Percentiles rank a stretch among this genome's conserved stretches.
phyloP scores from a whole-genome alignment of 2,888 invertebrate species.

The Chrysodeixis includens region DNA sequence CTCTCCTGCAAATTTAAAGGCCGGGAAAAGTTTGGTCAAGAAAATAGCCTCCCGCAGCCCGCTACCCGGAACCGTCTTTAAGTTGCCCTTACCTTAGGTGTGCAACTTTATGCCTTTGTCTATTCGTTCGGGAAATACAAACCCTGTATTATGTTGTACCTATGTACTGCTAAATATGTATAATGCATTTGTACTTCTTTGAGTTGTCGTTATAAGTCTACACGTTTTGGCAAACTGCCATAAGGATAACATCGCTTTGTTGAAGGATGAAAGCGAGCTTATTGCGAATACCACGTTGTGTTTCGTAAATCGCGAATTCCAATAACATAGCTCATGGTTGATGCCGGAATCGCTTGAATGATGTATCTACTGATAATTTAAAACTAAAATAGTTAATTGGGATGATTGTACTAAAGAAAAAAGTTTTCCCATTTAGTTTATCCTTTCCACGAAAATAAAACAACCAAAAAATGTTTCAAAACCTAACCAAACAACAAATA shows the following conservation, averaged over 20 bases:
- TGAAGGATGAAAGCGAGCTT: constrained; percentile 1
- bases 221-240: constrained; percentile 6
- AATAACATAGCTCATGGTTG: background rate
- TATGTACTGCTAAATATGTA: background rate
- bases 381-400: too few species aligned
- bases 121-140: background rate
- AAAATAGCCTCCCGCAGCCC: too few species aligned
- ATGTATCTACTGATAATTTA: too few species aligned
- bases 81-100: too few species aligned
- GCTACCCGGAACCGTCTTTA: too few species aligned
- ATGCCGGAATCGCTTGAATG: background rate
- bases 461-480: background rate
- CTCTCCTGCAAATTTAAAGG: too few species aligned
- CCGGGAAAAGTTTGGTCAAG: too few species aligned
- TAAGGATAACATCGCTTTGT: constrained; percentile 2
- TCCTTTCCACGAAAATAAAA: too few species aligned
- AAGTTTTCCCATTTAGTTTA: too few species aligned
- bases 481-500: constrained; percentile 26
- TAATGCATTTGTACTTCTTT: background rate
- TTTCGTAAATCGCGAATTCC: background rate
- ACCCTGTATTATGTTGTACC: background rate
- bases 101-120: background rate
- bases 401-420: too few species aligned
- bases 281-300: background rate
- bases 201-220: background rate